Conservation (phyloP, 2,888 invertebrate genomes). For the Cryptophagus acutangulus region DNA sequence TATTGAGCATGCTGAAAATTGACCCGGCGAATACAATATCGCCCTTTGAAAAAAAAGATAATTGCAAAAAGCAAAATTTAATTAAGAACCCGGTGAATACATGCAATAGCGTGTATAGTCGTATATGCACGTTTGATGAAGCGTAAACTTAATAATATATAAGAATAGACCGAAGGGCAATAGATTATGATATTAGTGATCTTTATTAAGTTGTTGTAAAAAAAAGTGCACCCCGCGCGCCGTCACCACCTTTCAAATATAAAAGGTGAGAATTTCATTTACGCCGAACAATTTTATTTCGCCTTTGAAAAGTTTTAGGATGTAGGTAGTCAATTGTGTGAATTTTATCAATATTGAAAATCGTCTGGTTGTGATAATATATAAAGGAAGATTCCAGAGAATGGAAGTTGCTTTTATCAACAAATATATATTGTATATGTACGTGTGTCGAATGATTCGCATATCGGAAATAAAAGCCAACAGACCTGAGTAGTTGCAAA, state of each 20-base stretch:
- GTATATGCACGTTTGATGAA: too few relatives aligned
- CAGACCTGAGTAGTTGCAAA: too few relatives aligned
- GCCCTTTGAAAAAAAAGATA: too few relatives aligned
- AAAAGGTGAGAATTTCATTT: conserved; percentile 22
- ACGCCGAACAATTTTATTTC: conserved; percentile 10
- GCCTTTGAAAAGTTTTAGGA: conserved; percentile 4
- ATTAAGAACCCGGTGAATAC: too few relatives aligned
- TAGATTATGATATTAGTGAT: conserved; percentile 17
- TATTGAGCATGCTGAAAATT: too few relatives aligned
- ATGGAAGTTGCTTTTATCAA: conserved; percentile 14
- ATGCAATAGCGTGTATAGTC: too few relatives aligned
- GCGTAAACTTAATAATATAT: too few relatives aligned
- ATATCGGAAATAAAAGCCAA: conserved; percentile 12
- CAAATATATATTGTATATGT: conserved; percentile 13
- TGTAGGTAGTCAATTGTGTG: conserved; percentile 13
- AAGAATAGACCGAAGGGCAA: too few relatives aligned
- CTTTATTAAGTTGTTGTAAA: conserved; percentile 11
- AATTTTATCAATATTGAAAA: conserved; percentile 28
- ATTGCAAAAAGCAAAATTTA: too few relatives aligned
- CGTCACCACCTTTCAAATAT: conserved; percentile 1
- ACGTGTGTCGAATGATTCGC: conserved; percentile 9
- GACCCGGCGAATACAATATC: too few relatives aligned
- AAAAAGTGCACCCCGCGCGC: conserved; percentile 10
- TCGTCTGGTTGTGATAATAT: conserved; percentile 21
- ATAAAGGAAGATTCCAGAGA: conserved; percentile 16